phyloP scores from a whole-genome alignment of 1,140 invertebrate genomes.

The Leguminivora glycinivorella region DNA sequence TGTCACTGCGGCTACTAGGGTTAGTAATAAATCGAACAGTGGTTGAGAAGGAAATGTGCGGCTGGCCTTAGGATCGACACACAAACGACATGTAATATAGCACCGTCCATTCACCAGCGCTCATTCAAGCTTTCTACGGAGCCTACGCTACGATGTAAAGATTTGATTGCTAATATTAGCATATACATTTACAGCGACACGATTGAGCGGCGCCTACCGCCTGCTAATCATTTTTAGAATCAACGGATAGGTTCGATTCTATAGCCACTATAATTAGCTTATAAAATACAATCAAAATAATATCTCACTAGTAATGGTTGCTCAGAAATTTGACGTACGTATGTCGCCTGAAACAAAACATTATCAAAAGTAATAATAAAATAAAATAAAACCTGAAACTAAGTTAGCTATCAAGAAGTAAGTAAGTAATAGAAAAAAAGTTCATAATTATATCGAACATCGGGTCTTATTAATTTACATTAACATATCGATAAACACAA shows the following conservation, averaged over 20 bases:
- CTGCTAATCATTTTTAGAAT: conserved; percentile 26
- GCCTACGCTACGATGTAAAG: conserved; percentile 20
- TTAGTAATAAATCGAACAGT: too few relatives aligned
- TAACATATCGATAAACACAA: too few relatives aligned
- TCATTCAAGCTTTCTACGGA: conserved; percentile 65
- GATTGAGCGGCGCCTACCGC: not conserved
- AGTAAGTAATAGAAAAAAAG: too few relatives aligned
- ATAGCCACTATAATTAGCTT: not conserved
- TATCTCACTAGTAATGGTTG: not conserved
- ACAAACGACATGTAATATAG: conserved; percentile 29
- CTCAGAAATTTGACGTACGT: not conserved
- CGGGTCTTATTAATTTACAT: too few relatives aligned
- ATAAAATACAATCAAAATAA: not conserved
- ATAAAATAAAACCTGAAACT: not conserved
- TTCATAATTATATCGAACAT: too few relatives aligned
- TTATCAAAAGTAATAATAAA: not conserved
- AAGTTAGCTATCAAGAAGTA: too few relatives aligned
- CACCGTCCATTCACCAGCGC: conserved; percentile 54
- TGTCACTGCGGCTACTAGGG: too few relatives aligned
- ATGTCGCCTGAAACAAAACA: not conserved
- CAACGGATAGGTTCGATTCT: not conserved
- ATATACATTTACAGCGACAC: conserved; percentile 18
- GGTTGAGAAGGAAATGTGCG: not conserved
- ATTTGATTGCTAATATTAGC: conserved; percentile 25
- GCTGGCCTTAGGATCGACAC: conserved; percentile 6